Evolutionary conservation across 1,140 invertebrate species (phyloP), one percentile per base, ranked within the genome.

Genomic region (Ephestia elutella): DNA sequence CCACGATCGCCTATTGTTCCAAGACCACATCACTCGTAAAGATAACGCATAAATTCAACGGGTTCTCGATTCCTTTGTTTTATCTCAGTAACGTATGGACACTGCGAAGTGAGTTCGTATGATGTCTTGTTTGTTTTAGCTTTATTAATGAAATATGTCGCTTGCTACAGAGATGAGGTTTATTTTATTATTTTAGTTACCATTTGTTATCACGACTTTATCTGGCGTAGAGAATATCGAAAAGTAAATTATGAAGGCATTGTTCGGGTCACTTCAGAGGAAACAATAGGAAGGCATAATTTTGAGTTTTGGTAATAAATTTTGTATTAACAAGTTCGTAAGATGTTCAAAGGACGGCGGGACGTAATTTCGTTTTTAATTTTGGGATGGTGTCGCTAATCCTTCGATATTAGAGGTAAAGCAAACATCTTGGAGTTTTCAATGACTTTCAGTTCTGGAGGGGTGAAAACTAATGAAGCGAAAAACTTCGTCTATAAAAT

Each of bases 101-200:
- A 84, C 80, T 82, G 80, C 83, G 77, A 86, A 87, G 85, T 87
- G 80, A 86, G 82, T 74, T 75, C 81, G 75, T 82, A 86, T 84
- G 82, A 85, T 83, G 78, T 74, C 71, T 73, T 76, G 75, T 65
- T 87, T 78, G 78, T 87, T 84, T 87, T 86, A 77, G 66, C 76
- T 87, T 87, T 86, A 84, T 86, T 87, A 87, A 86, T 87, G 80
- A 87, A 87, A 87, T 87, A 87, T 87, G 84, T 87, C 84, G 81
- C 85, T 63, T 61, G 59, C 57, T 81, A 75, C 75, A 74, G 58
- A 73, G 68, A 68, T 62, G 68, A 64, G 68, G 75, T 76, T 82
- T 79, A 82, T 84, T 86, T 85, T 87, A 82, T 86, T 86, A 87
- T 87, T 87, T 87, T 85, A 85, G 80, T 85, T 85, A 84, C 79